Percentiles rank a stretch among this genome's conserved stretches.
Conservation (phyloP, 2,797 vertebrate genomes). For the Melanotaenia nigrans region DNA sequence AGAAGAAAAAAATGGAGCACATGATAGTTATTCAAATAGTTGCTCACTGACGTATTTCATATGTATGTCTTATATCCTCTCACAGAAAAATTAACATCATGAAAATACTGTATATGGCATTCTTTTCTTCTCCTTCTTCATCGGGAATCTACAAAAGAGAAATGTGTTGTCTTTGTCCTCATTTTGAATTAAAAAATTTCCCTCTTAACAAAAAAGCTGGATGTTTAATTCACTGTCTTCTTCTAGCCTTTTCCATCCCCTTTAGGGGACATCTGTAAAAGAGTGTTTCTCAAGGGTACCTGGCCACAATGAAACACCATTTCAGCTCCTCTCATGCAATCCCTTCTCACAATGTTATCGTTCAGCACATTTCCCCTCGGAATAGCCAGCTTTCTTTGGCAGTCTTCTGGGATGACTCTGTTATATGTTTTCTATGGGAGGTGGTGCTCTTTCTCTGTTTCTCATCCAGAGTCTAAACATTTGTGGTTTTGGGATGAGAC, state of each 20-base stretch:
- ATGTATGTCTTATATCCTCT: neutral
- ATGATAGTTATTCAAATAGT: conserved; percentile 18
- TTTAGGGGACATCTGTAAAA: conserved; percentile 46
- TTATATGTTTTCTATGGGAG: conserved; percentile 46
- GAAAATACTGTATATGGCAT: conserved; percentile 6
- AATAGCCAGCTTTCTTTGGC: conserved; percentile 30
- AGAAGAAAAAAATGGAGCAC: neutral
- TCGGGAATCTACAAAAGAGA: conserved; percentile 19
- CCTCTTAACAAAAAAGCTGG: conserved; percentile 37
- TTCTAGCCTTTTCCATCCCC: conserved; percentile 41
- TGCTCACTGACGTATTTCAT: neutral
- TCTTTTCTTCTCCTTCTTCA: neutral
- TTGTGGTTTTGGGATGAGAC: conserved; percentile 43
- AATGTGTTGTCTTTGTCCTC: conserved; percentile 36
- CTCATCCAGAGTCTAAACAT: conserved; percentile 35
- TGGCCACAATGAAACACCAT: conserved; percentile 63
- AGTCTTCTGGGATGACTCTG: conserved; percentile 13
- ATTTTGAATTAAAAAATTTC: conserved; percentile 36
- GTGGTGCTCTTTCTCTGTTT: conserved; percentile 36
- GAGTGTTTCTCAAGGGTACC: conserved; percentile 61
- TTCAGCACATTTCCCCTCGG: conserved; percentile 58
- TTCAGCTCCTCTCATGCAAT: conserved; percentile 59
- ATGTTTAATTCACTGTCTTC: conserved; percentile 46
- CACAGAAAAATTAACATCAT: conserved; percentile 8
- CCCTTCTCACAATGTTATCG: conserved; percentile 68